Evolutionary conservation across 2,888 invertebrate species (phyloP), one percentile per base, ranked within the genome.

Genomic region (Rhabditoides inermis): DNA sequence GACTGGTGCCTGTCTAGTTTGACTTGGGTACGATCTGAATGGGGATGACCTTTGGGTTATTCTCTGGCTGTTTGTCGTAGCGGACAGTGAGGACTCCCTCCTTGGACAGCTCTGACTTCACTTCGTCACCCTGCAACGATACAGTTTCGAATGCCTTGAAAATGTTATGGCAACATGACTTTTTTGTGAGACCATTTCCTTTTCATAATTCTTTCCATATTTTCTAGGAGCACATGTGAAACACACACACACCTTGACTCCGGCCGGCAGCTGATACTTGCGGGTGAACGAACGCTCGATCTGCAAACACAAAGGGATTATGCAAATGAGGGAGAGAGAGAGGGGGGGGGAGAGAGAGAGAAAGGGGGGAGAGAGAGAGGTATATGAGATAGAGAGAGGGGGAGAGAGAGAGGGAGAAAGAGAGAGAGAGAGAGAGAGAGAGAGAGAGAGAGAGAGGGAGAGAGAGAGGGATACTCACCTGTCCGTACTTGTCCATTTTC

Each of bases 251-350:
- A n/a, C n/a, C n/a, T n/a, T n/a, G n/a, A n/a, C n/a, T n/a, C n/a
- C n/a, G n/a, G 60, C 23, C 10, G 69, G 69, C n/a, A 69, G 59
- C 27, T 52, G 56, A 51, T 66, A 69, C 53, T 69, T 69, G 37
- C 69, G 60, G 26, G 61, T 53, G 42, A 69, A 69, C 37, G 60
- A 55, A 45, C 69, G 65, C 44, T 65, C 65, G 39, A 69, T 44
- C 68, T 67, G 49, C 27, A 62, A 55, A 32, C 7, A 15, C 32
- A 32, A 15, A 15, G 32, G 15, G 15, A 15, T 32, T 32, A 10
- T 15, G 15, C 7, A 7, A 15, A 32, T 7, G 10, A 15, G 7
- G 15, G 32, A 15, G 10, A 15, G 7, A 10, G 32, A 32, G 32
- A 15, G 15, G 7, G 32, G 3, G 37, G 4, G 5, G 3, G 37